phyloP scores from a whole-genome alignment of 2,113 vertebrate genomes.

The Protobothrops flavoviridis region DNA sequence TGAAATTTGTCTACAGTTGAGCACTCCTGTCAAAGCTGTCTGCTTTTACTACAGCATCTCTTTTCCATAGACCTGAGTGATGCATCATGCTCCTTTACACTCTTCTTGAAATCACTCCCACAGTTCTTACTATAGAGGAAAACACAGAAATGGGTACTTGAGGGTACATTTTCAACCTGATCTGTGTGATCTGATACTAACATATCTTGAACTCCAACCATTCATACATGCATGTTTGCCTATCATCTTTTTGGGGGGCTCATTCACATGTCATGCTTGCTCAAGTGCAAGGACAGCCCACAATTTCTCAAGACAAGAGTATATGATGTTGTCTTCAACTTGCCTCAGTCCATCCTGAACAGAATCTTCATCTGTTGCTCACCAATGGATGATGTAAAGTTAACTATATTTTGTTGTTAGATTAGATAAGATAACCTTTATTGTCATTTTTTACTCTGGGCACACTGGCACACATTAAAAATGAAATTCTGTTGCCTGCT shows the following conservation, averaged over 20 bases:
- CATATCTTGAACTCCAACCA: neutral
- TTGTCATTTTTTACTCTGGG: too few species aligned
- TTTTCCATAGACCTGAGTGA: neutral
- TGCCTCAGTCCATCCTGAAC: neutral
- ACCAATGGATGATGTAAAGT: neutral
- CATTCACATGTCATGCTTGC: neutral
- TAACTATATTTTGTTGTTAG: neutral
- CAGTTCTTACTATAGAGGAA: neutral
- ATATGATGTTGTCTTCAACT: neutral
- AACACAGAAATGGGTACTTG: neutral
- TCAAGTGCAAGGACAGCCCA: neutral
- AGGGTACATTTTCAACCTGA: neutral
- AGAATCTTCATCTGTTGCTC: neutral
- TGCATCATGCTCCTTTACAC: neutral
- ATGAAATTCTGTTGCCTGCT: too few species aligned
- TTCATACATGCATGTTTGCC: neutral
- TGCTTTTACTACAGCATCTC: neutral
- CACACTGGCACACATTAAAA: too few species aligned
- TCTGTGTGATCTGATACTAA: neutral
- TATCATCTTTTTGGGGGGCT: neutral
- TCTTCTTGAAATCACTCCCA: neutral
- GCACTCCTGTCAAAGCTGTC: neutral
- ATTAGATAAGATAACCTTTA: too few species aligned
- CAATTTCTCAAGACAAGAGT: neutral
- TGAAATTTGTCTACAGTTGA: neutral